Evolutionary conservation across 2,888 invertebrate species (phyloP), one percentile per base, ranked within the genome.

Genomic region (Leucania comma): DNA sequence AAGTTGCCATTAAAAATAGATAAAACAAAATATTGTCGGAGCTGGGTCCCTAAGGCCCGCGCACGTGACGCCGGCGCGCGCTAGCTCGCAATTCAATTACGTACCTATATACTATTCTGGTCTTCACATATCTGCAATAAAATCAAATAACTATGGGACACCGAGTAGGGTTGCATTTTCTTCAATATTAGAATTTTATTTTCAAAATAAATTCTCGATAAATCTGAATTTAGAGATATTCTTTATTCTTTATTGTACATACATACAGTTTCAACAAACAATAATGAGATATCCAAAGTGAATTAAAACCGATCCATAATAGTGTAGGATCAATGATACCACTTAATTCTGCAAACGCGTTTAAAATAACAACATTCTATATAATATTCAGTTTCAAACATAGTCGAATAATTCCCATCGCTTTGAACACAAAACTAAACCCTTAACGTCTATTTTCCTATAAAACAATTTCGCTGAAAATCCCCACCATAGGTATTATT

Each of bases 1-100:
- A 89, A 92, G 89, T 86, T 75, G 88, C 90, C 89, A 93, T 95
- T 94, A 95, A 94, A 94, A 95, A 95, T 94, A 94, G 93, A 95
- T 95, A 93, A 90, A 91, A 93, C 91, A 93, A 94, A 93, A 95
- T 94, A 93, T 89, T 91, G 92, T 86, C 86, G 88, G 92, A 86
- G 85, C 82, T 17, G 56, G 88, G 88, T 92, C 92, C 89, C 93
- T 74, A 67, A 89, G 90, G 93, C 83, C 83, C 78, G 68, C 69
- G 89, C 90, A 91, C 93, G 93, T 91, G 92, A 89, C 86, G 88
- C 88, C 88, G 80, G 81, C 88, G 87, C 87, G 88, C 89, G 88
- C 83, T 68, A 68, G 91, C 91, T 87, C 84, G 90, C 92, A 93
- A 95, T 94, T 94, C 93, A 94, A 95, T 94, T 94, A 42, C 42